Evolutionary conservation across 2,113 vertebrate genomes (phyloP), one percentile per base, ranked within the genome.

Genomic region (Scophthalmus maximus): DNA sequence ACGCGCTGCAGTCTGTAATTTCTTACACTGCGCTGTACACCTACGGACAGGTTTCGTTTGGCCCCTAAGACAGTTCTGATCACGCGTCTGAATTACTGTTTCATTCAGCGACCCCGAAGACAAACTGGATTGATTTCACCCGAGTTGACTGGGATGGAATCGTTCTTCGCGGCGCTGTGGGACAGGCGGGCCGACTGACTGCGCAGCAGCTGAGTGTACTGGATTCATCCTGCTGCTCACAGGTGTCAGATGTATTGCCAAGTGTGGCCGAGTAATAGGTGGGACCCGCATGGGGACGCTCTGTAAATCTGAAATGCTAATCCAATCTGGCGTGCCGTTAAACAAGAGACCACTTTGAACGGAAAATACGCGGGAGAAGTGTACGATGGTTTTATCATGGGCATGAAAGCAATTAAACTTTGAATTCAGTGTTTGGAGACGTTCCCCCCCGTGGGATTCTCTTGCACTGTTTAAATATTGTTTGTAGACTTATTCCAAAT

Each of bases 251-350:
- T 73, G 62, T 73, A 55, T 78, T 63, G 70, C 64, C 78, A 71
- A 72, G 75, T 74, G 82, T 65, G 75, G 60, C 67, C 78, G 81
- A 90, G 87, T 84, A 87, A 84, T 78, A 80, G 52, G 70, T 78
- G 78, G 79, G 84, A 87, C 75, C 40, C 49, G 77, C 68, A 79
- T 58, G 59, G 62, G 25, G 25, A 36, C 29, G n/a, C 63, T 68
- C 70, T 64, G 44, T 60, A 66, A 81, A 80, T 88, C n/a, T 64
- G 64, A 52, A 73, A 76, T 85, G 78, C 74, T 73, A 79, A 86
- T 82, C 56, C 50, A 53, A 76, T 78, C 55, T 64, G 72, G 73
- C 18, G 10, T 68, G 29, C 12, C 1, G 3, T 65, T 50, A 40
- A 76, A 76, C 59, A 40, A 69, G 74, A 65, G 42, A 74, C 29